These are phyloP conservation scores for Drosophila nigrodunni DNA, from an alignment of 1,140 invertebrate genomes.

Conservation along the genomic window DNA sequence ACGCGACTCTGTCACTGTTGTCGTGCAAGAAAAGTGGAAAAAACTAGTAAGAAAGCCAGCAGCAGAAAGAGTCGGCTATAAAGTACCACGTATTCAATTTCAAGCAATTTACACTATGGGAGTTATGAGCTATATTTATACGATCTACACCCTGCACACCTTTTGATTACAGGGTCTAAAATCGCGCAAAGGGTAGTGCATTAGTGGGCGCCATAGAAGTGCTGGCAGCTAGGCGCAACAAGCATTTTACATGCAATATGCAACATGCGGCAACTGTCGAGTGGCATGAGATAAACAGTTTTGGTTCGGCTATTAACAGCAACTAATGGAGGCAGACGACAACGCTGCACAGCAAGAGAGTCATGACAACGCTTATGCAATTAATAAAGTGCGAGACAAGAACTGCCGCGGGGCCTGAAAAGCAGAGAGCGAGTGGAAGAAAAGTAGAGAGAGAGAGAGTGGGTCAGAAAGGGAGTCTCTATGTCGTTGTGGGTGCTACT, in stretches of 20 bases:
- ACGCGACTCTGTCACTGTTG: constrained; percentile 16
- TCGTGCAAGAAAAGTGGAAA: background rate
- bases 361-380: constrained; percentile 65
- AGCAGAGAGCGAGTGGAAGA: too few relatives aligned
- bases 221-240: constrained; percentile 13
- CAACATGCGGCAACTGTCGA: constrained; percentile 46
- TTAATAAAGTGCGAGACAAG: constrained; percentile 57
- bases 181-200: background rate
- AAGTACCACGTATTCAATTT: too few relatives aligned
- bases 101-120: too few relatives aligned
- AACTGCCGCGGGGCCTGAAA: background rate
- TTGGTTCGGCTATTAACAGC: constrained; percentile 69
- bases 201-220: constrained; percentile 23
- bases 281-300: constrained; percentile 71
- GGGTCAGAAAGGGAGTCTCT: too few relatives aligned
- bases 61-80: background rate
- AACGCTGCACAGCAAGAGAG: background rate
- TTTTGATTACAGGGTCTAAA: too few relatives aligned
- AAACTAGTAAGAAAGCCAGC: background rate
- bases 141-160: too few relatives aligned
- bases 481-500: background rate
- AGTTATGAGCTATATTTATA: too few relatives aligned
- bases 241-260: constrained; percentile 11
- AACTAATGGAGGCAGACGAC: constrained; percentile 72
- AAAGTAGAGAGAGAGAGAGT: too few relatives aligned